phyloP scores from a whole-genome alignment of 92 coral and sea anemone genomes.

The Anthopleura xanthogrammica region DNA sequence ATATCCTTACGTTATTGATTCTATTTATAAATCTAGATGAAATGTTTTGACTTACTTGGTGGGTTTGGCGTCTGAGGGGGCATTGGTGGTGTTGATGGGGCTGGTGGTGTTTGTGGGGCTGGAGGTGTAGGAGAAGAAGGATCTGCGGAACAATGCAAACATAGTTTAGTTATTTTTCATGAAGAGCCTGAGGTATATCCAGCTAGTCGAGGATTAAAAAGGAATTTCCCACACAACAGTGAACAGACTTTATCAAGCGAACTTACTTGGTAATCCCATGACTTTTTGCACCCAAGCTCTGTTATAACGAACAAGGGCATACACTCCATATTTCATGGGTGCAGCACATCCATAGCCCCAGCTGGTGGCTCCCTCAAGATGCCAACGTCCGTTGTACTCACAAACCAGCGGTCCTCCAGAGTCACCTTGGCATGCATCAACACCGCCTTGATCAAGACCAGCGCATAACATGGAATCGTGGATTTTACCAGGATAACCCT shows the following conservation, averaged over 20 bases:
- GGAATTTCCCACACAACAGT: too few species aligned
- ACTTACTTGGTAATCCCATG: constrained; percentile 3
- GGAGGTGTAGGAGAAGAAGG: not conserved
- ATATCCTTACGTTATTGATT: not conserved
- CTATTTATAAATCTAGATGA: not conserved
- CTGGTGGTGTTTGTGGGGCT: not conserved
- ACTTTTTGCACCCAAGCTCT: constrained; percentile 30
- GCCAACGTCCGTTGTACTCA: constrained; percentile 52
- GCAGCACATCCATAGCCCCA: constrained; percentile 47
- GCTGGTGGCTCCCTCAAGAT: constrained; percentile 45
- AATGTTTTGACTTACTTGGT: not conserved
- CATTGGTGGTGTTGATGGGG: not conserved
- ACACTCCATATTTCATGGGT: constrained; percentile 41
- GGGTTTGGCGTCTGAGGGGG: not conserved
- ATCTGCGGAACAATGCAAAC: not conserved
- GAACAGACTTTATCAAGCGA: not conserved
- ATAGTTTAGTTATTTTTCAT: too few species aligned
- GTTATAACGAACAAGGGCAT: constrained; percentile 30
- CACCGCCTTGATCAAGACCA: constrained; percentile 51
- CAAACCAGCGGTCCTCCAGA: constrained; percentile 64
- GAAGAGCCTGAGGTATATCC: too few species aligned
- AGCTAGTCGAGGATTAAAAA: too few species aligned
- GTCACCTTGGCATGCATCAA: constrained; percentile 56
- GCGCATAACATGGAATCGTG: constrained; percentile 57
- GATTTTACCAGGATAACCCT: constrained; percentile 43